phyloP scores from a whole-genome alignment of 2,888 invertebrate species.

The Luperina nickerlii region DNA sequence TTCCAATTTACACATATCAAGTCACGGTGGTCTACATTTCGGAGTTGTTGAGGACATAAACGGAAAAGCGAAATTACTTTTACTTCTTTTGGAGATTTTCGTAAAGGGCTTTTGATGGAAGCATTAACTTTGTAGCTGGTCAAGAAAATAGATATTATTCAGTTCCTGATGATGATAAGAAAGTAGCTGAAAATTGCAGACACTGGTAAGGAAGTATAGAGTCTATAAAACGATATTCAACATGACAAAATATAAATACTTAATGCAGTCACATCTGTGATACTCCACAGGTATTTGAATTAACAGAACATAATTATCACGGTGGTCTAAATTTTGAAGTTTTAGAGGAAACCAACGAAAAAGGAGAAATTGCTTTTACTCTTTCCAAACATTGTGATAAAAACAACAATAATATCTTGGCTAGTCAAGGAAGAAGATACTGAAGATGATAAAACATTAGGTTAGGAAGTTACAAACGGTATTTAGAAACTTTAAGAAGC shows the following conservation, averaged over 20 bases:
- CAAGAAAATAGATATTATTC: background rate
- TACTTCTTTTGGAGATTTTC: background rate
- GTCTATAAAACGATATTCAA: background rate
- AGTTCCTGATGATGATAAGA: background rate
- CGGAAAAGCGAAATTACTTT: background rate
- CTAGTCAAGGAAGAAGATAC: too few species aligned
- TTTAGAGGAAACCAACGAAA: background rate
- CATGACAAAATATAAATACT: conserved; percentile 58
- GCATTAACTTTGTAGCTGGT: background rate
- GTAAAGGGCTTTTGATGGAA: background rate
- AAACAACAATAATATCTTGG: too few species aligned
- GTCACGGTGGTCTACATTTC: conserved; percentile 35
- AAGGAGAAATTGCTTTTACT: background rate
- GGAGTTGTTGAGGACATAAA: conserved; percentile 2
- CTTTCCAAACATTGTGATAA: background rate
- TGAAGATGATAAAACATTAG: background rate
- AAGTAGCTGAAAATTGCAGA: background rate
- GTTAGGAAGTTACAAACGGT: background rate
- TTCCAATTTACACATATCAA: conserved; percentile 50
- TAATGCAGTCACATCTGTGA: conserved; percentile 49
- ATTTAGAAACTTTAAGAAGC: background rate
- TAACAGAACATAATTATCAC: conserved; percentile 38
- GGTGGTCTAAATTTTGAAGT: conserved; percentile 25
- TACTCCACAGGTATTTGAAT: conserved; percentile 37
- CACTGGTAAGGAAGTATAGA: background rate